A percentile compares a stretch with the other conserved stretches of the same genome.
Conservation (phyloP, 64 coral and sea anemone species). For the Hydrozoanthus tunicans region DNA sequence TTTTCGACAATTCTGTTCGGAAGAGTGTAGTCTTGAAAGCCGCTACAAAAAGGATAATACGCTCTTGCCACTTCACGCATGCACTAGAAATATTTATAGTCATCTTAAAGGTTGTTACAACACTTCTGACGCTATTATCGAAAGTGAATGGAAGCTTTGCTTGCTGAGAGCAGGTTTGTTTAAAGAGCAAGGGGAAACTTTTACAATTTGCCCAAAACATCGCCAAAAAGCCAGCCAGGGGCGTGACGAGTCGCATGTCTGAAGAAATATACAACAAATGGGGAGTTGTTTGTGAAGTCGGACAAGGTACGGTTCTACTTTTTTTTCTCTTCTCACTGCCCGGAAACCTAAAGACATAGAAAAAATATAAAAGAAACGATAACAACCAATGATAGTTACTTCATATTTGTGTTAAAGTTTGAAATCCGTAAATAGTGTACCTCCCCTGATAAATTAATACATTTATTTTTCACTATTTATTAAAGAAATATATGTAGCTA, state of each 20-base stretch:
- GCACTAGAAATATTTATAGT: slow-evolving; percentile 23
- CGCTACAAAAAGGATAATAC: not conserved
- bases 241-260: slow-evolving; percentile 1
- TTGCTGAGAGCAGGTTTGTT: slow-evolving; percentile 25
- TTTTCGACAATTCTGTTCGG: not conserved
- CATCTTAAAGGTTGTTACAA: slow-evolving; percentile 46
- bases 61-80: slow-evolving; percentile 19
- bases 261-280: slow-evolving; percentile 25
- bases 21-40: not conserved
- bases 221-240: slow-evolving; percentile 28
- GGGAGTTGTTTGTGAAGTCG: slow-evolving; percentile 8
- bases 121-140: not conserved
- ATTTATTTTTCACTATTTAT: too few relatives aligned
- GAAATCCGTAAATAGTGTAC: not conserved
- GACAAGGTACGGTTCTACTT: not conserved
- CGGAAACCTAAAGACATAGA: not conserved
- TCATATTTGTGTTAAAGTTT: not conserved
- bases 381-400: not conserved
- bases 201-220: slow-evolving; percentile 54
- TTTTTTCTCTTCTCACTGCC: too few relatives aligned
- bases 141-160: slow-evolving; percentile 46
- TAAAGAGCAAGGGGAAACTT: slow-evolving; percentile 8
- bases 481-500: too few relatives aligned
- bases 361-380: not conserved
- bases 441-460: too few relatives aligned